phyloP scores from a whole-genome alignment of 2,797 vertebrate species.

The Enteromius treurensis region DNA sequence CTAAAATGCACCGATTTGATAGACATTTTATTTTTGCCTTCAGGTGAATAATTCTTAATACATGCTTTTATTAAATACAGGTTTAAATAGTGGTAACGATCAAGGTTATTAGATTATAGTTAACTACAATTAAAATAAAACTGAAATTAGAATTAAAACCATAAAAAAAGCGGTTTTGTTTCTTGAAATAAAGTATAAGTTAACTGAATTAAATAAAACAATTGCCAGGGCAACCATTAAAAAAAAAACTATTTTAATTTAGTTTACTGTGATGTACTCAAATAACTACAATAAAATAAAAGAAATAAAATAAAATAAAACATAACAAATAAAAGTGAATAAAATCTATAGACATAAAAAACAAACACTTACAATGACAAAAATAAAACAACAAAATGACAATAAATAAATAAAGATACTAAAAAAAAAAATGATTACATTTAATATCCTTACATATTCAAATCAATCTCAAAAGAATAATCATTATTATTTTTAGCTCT shows the following conservation, averaged over 20 bases:
- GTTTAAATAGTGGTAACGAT: neutral
- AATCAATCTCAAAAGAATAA: neutral
- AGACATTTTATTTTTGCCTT: neutral
- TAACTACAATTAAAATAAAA: neutral
- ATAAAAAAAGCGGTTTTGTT: too few relatives aligned
- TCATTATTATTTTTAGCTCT: neutral
- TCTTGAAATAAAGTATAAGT: too few relatives aligned
- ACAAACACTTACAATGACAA: neutral
- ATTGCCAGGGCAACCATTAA: neutral
- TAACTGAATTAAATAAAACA: too few relatives aligned
- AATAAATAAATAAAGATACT: neutral
- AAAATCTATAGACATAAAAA: neutral
- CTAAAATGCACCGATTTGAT: neutral
- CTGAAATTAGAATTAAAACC: too few relatives aligned
- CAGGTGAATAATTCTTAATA: neutral
- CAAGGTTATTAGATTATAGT: neutral
- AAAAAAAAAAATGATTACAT: too few relatives aligned
- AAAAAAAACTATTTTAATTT: too few relatives aligned
- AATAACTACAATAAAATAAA: neutral
- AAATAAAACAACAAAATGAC: neutral
- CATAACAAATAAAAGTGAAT: neutral
- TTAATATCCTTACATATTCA: too few relatives aligned
- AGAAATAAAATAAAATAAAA: neutral
- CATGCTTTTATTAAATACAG: neutral
- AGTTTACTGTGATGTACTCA: neutral